Evolutionary conservation across 2,888 invertebrate species (phyloP).

Genomic region (Zele albiditarsus): DNA sequence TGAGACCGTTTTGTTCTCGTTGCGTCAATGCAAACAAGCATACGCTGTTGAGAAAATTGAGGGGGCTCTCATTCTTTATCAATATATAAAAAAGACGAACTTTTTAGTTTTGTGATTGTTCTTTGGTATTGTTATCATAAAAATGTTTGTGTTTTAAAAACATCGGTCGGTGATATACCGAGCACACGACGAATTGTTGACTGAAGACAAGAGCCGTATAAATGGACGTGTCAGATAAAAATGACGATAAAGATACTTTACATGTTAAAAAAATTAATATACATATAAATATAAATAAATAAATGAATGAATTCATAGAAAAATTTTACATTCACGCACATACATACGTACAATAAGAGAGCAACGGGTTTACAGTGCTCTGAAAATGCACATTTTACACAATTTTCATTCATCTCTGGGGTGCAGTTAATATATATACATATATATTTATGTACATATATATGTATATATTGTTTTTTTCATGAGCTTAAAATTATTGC

Average conservation of each 20-base stretch:
- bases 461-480: conserved; percentile 25
- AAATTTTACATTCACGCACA: conserved; percentile 42
- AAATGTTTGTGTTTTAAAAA: conserved; percentile 41
- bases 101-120: conserved; percentile 34
- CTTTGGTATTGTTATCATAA: conserved; percentile 40
- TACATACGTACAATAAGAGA: conserved; percentile 55
- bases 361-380: conserved; percentile 62
- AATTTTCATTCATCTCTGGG: conserved; percentile 58
- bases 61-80: conserved; percentile 22
- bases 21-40: background rate
- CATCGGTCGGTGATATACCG: conserved; percentile 11
- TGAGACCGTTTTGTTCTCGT: conserved; percentile 16
- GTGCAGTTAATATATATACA: conserved; percentile 54
- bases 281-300: conserved; percentile 44
- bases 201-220: conserved; percentile 33
- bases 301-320: conserved; percentile 53
- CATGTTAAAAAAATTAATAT: conserved; percentile 30
- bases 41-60: background rate
- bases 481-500: conserved; percentile 42
- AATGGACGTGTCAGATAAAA: conserved; percentile 23
- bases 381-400: conserved; percentile 59
- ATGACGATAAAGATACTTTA: conserved; percentile 23
- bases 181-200: conserved; percentile 35
- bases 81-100: conserved; percentile 41
- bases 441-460: conserved; percentile 44